phyloP scores from a whole-genome alignment of 2,888 invertebrate genomes.

The Agonopterix arenella region DNA sequence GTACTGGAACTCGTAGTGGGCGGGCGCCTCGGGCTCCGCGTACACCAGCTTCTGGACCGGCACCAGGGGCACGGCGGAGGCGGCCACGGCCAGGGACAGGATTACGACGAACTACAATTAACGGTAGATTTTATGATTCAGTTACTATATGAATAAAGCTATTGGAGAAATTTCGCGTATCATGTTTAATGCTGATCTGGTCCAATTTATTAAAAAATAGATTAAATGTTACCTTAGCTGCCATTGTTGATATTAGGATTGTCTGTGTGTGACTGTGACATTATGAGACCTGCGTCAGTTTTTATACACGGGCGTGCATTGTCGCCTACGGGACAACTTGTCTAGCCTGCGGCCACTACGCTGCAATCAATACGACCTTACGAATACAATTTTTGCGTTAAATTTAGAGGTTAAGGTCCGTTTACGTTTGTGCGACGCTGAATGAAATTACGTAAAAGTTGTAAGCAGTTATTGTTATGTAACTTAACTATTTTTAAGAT shows the following conservation, averaged over 20 bases:
- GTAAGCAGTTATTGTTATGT: too few species aligned
- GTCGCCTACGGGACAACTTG: conserved; percentile 23
- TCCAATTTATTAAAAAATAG: too few species aligned
- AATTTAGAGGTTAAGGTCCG: conserved; percentile 29
- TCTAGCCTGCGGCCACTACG: conserved; percentile 16
- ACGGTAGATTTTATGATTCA: background rate
- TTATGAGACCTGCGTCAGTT: conserved; percentile 30
- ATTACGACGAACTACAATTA: conserved; percentile 43
- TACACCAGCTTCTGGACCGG: conserved; percentile 30
- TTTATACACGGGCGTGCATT: conserved; percentile 40
- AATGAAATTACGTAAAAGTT: too few species aligned
- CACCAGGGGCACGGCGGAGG: conserved; percentile 32
- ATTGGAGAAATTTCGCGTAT: too few species aligned
- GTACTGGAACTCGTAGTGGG: conserved; percentile 62
- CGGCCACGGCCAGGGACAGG: conserved; percentile 42
- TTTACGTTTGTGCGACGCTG: too few species aligned
- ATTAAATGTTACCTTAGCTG: conserved; percentile 45
- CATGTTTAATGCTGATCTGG: too few species aligned
- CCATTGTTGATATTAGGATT: conserved; percentile 51
- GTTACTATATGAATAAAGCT: too few species aligned
- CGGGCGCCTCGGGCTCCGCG: conserved; percentile 42
- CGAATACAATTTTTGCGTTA: conserved; percentile 9
- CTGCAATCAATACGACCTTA: conserved; percentile 27
- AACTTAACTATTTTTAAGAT: too few species aligned
- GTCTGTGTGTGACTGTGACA: conserved; percentile 43